These are phyloP conservation scores for Piezodorus guildinii DNA, from an alignment of 1,140 invertebrate genomes.

Conservation along the genomic window DNA sequence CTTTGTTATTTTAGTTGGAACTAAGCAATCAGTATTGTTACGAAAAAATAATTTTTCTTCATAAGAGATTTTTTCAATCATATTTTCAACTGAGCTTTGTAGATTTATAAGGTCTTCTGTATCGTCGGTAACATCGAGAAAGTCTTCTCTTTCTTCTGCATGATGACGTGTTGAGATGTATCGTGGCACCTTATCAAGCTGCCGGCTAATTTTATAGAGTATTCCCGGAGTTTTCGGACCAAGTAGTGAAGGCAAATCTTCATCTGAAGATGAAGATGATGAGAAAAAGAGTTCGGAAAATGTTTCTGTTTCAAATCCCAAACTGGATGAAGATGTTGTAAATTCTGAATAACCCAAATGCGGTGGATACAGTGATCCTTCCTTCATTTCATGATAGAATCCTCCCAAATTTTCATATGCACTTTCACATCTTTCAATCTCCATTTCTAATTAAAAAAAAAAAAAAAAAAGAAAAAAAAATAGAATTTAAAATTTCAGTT, in stretches of 20 bases:
- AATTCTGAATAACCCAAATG: constrained; percentile 22
- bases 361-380: constrained; percentile 14
- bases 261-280: constrained; percentile 19
- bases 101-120: not conserved
- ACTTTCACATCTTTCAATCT: constrained; percentile 11
- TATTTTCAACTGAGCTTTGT: not conserved
- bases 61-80: not conserved
- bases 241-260: constrained; percentile 16
- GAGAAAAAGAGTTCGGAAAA: constrained; percentile 27
- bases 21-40: not conserved
- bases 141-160: not conserved
- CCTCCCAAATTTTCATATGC: constrained; percentile 16
- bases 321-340: constrained; percentile 2
- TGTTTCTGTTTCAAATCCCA: constrained; percentile 23
- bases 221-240: constrained; percentile 23
- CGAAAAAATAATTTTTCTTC: not conserved
- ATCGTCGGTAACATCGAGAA: constrained; percentile 1
- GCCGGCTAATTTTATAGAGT: constrained; percentile 27
- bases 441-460: constrained; percentile 13
- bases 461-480: not conserved
- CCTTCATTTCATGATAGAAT: constrained; percentile 14
- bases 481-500: too few relatives aligned
- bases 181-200: constrained; percentile 26
- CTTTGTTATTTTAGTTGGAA: not conserved
- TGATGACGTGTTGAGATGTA: constrained; percentile 14